Percentiles rank a stretch among this genome's conserved stretches.
Conservation (phyloP, 2,113 vertebrate species). For the Acrocephalus arundinaceus region DNA sequence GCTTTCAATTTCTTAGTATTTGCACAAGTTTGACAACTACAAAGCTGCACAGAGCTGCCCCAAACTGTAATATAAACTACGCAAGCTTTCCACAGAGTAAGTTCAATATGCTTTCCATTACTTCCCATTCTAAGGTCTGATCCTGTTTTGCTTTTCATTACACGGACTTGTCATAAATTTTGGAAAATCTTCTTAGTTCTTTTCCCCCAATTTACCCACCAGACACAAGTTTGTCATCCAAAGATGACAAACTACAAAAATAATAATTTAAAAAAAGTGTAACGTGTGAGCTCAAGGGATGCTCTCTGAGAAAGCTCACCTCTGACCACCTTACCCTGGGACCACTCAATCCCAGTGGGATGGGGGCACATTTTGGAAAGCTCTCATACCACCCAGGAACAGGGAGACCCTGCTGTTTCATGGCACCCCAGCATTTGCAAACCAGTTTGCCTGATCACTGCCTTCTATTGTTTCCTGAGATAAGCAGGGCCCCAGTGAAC, state of each 20-base stretch:
- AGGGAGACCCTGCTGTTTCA: neutral
- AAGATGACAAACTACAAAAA: neutral
- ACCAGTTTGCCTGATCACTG: slow-evolving; percentile 53
- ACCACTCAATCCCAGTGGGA: neutral
- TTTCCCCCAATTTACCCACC: neutral
- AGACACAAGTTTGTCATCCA: neutral
- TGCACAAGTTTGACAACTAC: neutral
- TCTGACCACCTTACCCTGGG: neutral
- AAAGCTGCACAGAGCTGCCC: neutral
- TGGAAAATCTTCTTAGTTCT: neutral
- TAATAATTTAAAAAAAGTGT: neutral
- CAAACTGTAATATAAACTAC: neutral
- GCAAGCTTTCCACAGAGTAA: neutral
- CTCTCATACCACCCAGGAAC: neutral
- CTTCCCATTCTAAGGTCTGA: neutral
- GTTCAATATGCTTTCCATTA: neutral
- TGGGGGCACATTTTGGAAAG: neutral
- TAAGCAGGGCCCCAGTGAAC: slow-evolving; percentile 83
- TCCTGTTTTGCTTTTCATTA: neutral
- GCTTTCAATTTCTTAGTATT: neutral
- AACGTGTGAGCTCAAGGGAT: neutral
- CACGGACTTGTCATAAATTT: neutral
- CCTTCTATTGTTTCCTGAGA: slow-evolving; percentile 77
- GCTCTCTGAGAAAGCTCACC: neutral
- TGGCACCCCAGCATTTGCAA: slow-evolving; percentile 22